These are phyloP conservation scores for Danio tinwini DNA, from an alignment of 2,797 vertebrate species.

Conservation along the genomic window DNA sequence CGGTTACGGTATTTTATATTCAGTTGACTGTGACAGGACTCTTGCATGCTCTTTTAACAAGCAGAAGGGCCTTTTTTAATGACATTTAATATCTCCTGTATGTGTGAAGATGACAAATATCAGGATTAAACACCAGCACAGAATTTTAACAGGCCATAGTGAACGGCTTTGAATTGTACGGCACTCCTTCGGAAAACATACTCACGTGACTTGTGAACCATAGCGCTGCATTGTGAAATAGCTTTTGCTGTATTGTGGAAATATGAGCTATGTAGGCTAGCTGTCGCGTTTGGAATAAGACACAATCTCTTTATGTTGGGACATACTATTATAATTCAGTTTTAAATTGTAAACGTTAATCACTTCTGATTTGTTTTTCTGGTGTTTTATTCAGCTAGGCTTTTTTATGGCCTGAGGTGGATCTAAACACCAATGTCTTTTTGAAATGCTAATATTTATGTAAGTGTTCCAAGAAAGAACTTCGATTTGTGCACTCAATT, in stretches of 20 bases:
- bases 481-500: constrained; percentile 30
- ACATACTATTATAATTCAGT: neutral
- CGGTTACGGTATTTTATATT: constrained; percentile 66
- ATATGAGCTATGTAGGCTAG: neutral
- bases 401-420: constrained; percentile 30
- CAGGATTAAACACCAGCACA: constrained; percentile 71
- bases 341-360: constrained; percentile 26
- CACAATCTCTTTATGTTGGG: constrained; percentile 9
- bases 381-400: neutral
- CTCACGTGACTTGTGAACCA: constrained; percentile 7
- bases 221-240: constrained; percentile 27
- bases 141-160: constrained; percentile 47
- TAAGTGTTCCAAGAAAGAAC: constrained; percentile 26
- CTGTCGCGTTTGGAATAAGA: constrained; percentile 2
- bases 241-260: constrained; percentile 41
- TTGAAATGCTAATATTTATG: constrained; percentile 25
- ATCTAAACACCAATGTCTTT: neutral
- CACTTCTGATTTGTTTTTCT: neutral
- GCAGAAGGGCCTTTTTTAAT: constrained; percentile 55
- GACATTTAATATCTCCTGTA: constrained; percentile 43
- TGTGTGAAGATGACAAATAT: constrained; percentile 51
- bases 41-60: constrained; percentile 61
- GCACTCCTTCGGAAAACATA: neutral
- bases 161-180: constrained; percentile 44
- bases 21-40: constrained; percentile 63